A percentile compares a stretch with the other conserved stretches of the same genome.
Evolutionary conservation across 2,888 invertebrate species (phyloP).

Genomic region (Micropterix aruncella): DNA sequence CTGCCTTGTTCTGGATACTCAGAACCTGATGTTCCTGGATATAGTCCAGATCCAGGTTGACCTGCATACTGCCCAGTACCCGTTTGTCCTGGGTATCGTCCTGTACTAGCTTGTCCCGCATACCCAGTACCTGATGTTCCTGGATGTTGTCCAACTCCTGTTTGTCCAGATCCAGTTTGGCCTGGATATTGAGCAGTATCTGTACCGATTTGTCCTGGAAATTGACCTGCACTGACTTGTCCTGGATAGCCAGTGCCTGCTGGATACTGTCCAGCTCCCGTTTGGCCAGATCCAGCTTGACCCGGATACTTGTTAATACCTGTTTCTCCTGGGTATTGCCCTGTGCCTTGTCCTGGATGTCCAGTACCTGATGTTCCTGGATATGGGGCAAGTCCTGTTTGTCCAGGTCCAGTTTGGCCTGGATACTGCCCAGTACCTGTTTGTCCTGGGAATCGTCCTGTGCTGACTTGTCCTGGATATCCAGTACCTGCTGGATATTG

Average conservation of each 20-base stretch:
- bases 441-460: neutral
- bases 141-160: neutral
- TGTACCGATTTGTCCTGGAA: no score
- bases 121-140: neutral
- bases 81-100: constrained; percentile 1
- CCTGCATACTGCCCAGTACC: constrained; percentile 6
- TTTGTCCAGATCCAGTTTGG: neutral
- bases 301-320: neutral
- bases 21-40: neutral
- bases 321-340: no score
- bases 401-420: neutral
- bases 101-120: neutral
- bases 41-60: constrained; percentile 3
- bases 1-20: neutral
- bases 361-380: neutral
- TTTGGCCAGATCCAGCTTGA: no score
- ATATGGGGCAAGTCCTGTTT: neutral
- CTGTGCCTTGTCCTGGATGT: neutral
- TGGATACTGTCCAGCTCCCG: neutral
- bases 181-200: neutral
- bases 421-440: neutral
- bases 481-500: neutral
- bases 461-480: neutral
- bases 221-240: no score
- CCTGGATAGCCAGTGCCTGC: neutral